phyloP scores from a whole-genome alignment of 2,888 invertebrate species.

The Portevinia maculata region DNA sequence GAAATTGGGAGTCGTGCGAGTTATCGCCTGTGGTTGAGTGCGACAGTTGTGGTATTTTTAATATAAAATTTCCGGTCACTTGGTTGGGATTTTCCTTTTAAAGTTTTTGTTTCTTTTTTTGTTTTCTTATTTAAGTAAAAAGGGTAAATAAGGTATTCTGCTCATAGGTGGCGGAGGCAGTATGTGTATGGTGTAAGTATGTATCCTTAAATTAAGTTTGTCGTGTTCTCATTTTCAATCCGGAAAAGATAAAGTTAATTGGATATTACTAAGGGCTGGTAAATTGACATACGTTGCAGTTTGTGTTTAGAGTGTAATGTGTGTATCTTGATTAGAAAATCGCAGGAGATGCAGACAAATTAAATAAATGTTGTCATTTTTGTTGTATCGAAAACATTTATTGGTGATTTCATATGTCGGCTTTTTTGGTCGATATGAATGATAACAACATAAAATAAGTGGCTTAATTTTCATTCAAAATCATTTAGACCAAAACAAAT shows the following conservation, averaged over 20 bases:
- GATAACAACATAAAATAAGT: too few relatives aligned
- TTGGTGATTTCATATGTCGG: too few relatives aligned
- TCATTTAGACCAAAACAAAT: too few relatives aligned
- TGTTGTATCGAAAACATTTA: neutral
- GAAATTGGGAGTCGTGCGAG: conserved; percentile 69
- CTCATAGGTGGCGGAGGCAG: neutral
- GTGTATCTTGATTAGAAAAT: conserved; percentile 50
- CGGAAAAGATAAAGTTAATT: conserved; percentile 64
- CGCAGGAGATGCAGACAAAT: conserved; percentile 7
- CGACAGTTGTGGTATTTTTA: conserved; percentile 74
- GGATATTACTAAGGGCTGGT: conserved; percentile 54
- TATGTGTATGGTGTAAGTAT: conserved; percentile 9
- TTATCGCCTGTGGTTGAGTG: conserved; percentile 73
- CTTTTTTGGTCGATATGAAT: too few relatives aligned
- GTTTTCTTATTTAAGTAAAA: conserved; percentile 11
- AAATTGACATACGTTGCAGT: conserved; percentile 46
- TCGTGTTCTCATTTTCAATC: conserved; percentile 23
- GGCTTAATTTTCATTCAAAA: too few relatives aligned
- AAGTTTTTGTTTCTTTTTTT: conserved; percentile 24
- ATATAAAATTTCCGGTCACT: conserved; percentile 74
- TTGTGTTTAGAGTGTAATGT: conserved; percentile 37
- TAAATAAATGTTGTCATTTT: conserved; percentile 35
- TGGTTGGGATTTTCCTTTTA: conserved; percentile 56
- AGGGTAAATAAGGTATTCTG: neutral
- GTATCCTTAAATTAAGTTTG: conserved; percentile 63